These are phyloP conservation scores for Nebria salina DNA, from an alignment of 2,888 invertebrate species.

Conservation along the genomic window DNA sequence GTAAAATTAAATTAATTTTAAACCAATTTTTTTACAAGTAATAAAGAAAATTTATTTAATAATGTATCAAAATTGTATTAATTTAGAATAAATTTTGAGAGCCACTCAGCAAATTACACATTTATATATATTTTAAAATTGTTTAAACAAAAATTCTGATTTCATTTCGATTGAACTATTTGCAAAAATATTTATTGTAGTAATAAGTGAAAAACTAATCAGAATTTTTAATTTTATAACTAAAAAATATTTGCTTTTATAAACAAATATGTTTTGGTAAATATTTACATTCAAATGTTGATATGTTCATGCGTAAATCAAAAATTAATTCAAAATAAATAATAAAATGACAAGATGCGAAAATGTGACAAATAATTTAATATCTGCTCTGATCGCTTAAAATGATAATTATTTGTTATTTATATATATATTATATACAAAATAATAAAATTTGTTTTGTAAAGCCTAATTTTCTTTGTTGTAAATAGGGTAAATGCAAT, in stretches of 20 bases:
- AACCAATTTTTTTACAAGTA: not conserved
- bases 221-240: not conserved
- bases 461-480: not conserved
- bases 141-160: constrained; percentile 5
- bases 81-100: constrained; percentile 45
- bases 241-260: constrained; percentile 4
- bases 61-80: not conserved
- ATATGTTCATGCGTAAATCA: not conserved
- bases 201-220: not conserved
- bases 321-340: not conserved
- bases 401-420: not conserved
- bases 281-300: constrained; percentile 2
- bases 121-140: constrained; percentile 23
- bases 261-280: constrained; percentile 2
- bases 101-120: constrained; percentile 39
- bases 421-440: not conserved
- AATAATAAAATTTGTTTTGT: not conserved
- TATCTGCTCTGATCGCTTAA: not conserved
- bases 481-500: not conserved
- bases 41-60: constrained; percentile 12
- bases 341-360: not conserved
- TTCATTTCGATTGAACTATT: not conserved
- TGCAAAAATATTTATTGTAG: not conserved
- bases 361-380: not conserved
- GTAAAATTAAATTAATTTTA: not conserved